These are phyloP conservation scores for Notolepis coatsorum DNA, from an alignment of 2,797 vertebrate species.

Conservation along the genomic window DNA sequence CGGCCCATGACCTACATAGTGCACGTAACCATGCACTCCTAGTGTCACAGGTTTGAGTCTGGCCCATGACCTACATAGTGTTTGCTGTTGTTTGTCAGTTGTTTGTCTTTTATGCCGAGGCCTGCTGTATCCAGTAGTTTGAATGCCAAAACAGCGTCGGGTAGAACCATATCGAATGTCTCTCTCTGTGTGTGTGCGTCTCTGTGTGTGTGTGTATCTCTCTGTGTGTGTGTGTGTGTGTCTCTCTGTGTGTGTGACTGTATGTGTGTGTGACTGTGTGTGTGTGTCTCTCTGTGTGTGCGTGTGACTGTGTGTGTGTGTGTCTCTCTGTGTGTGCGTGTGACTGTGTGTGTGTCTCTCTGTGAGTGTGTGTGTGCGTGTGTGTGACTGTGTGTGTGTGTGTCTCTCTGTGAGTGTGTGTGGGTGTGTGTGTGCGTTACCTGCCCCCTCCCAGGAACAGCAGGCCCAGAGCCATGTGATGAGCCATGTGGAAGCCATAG, in stretches of 20 bases:
- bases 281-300: neutral
- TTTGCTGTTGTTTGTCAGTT: too few relatives aligned
- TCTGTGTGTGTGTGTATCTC: too few relatives aligned
- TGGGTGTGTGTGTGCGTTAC: constrained; percentile 67
- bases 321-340: neutral
- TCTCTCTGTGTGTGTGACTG: neutral
- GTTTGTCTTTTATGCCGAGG: too few relatives aligned
- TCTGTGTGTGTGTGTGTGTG: constrained; percentile 4
- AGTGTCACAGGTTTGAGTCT: too few relatives aligned
- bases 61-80: too few relatives aligned
- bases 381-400: neutral
- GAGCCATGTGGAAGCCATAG: constrained; percentile 97
- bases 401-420: neutral
- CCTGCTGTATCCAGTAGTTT: too few relatives aligned
- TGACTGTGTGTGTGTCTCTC: neutral
- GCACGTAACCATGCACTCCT: too few relatives aligned
- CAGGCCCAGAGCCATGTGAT: constrained; percentile 97
- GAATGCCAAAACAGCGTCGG: too few relatives aligned
- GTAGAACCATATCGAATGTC: too few relatives aligned
- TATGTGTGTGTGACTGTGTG: neutral
- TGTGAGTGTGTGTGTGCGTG: neutral
- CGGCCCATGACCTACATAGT: too few relatives aligned
- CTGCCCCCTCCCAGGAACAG: constrained; percentile 97
- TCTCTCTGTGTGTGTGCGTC: too few relatives aligned
- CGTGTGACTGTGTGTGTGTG: neutral